A percentile compares a stretch with the other conserved stretches of the same genome.
These are phyloP conservation scores for Lycaena phlaeas DNA, from an alignment of 2,888 invertebrate species.

Conservation along the genomic window DNA sequence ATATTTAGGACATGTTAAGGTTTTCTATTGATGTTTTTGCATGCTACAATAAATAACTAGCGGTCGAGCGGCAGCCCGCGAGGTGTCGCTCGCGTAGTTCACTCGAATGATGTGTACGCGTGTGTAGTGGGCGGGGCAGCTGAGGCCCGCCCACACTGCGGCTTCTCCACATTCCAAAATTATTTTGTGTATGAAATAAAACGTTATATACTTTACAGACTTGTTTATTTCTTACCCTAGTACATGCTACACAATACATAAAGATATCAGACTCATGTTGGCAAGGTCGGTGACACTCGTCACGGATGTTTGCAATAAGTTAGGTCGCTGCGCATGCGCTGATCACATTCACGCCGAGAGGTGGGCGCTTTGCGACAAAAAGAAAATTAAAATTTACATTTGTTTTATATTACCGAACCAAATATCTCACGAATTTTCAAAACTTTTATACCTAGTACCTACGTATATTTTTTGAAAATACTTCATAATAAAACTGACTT, in stretches of 20 bases:
- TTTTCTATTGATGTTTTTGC: constrained; percentile 4
- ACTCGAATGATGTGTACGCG: neutral
- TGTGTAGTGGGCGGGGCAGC: too few relatives aligned
- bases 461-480: too few relatives aligned
- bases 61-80: neutral
- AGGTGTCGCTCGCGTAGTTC: neutral
- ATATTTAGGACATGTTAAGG: constrained; percentile 1
- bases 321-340: neutral
- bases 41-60: neutral
- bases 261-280: constrained; percentile 54
- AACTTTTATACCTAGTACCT: too few relatives aligned
- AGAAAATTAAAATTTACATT: too few relatives aligned
- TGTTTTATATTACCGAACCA: too few relatives aligned
- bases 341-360: neutral
- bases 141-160: neutral
- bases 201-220: constrained; percentile 35
- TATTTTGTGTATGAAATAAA: constrained; percentile 39
- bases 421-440: too few relatives aligned
- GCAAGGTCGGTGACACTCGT: constrained; percentile 34
- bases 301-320: neutral
- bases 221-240: constrained; percentile 43
- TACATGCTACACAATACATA: constrained; percentile 24
- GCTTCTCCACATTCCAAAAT: constrained; percentile 31
- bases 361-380: too few relatives aligned
- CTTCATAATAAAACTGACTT: too few relatives aligned